These are phyloP conservation scores for Zaprionus nigranus DNA, from an alignment of 1,140 invertebrate species.

Conservation along the genomic window DNA sequence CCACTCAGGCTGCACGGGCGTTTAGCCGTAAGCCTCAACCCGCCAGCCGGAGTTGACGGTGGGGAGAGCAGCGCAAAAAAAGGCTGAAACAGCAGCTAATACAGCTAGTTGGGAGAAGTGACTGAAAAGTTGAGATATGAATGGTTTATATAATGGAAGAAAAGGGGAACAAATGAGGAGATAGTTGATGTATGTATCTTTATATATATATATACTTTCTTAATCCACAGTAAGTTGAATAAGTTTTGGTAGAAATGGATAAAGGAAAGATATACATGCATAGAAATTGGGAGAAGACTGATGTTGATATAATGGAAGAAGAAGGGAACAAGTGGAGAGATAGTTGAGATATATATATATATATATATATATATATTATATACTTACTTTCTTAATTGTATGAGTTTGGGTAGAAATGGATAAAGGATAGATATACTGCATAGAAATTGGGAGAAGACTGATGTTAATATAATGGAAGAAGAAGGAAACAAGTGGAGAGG, in stretches of 20 bases:
- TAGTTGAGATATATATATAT: no score
- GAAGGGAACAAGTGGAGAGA: no score
- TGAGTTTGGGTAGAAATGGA: no score
- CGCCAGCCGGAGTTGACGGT: neutral
- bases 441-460: no score
- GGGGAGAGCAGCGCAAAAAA: neutral
- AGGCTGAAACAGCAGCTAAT: neutral
- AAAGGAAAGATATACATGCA: no score
- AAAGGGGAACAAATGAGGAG: neutral
- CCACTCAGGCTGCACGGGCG: slow-evolving; percentile 41
- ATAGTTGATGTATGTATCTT: neutral
- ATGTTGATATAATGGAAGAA: no score
- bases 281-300: neutral
- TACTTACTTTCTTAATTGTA: no score
- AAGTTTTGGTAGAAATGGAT: no score
- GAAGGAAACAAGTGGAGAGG: no score
- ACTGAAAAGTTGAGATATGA: neutral
- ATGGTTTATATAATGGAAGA: neutral
- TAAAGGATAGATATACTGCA: no score
- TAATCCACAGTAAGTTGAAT: neutral
- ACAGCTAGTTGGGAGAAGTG: neutral
- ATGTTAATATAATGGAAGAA: no score
- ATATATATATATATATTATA: no score
- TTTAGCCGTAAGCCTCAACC: slow-evolving; percentile 8
- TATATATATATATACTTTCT: neutral